Evolutionary conservation across 2,797 vertebrate species (phyloP), one percentile per base, ranked within the genome.

Genomic region (Lates japonicus): DNA sequence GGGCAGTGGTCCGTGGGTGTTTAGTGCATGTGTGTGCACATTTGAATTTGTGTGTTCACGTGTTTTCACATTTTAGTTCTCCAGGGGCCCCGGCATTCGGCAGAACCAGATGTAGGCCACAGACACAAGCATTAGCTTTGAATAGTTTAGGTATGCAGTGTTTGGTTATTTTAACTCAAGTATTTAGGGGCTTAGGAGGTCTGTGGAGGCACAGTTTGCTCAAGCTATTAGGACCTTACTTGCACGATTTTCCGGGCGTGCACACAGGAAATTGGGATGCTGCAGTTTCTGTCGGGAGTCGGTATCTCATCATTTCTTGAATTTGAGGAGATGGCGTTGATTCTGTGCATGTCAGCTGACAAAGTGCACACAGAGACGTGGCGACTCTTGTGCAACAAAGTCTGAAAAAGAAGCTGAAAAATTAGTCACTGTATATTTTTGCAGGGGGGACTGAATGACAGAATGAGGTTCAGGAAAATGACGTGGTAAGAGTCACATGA

Each of bases 51-150:
- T 69, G 60, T 70, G n/a, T 63, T 63, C 69, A n/a, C 76, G 71
- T 78, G 63, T 85, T 82, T 87, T 79, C 73, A 46, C 54, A 52
- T 88, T 81, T 70, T 44, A 25, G 20, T 87, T 83, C 85, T 78
- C 74, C 66, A 42, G 64, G 83, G 83, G 68, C 74, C 82, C 82
- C 13, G 14, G 63, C 75, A 31, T 81, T 67, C 39, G 29, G 80
- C 69, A n/a, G 52, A 59, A 59, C 90, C 91, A 93, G 83, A 90
- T 91, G 88, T 87, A 48, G 70, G 70, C 72, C 84, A 31, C 75
- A 87, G 75, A 84, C 67, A 63, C 68, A 29, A 82, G 69, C 59
- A 14, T 85, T 78, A 51, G 70, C 74, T 60, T 54, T 76, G 33
- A 81, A 61, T 55, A 52, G 57, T 82, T 78, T 44, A 51, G 60